Conservation (phyloP, 2,888 invertebrate genomes). For the Pilophorus perplexus region DNA sequence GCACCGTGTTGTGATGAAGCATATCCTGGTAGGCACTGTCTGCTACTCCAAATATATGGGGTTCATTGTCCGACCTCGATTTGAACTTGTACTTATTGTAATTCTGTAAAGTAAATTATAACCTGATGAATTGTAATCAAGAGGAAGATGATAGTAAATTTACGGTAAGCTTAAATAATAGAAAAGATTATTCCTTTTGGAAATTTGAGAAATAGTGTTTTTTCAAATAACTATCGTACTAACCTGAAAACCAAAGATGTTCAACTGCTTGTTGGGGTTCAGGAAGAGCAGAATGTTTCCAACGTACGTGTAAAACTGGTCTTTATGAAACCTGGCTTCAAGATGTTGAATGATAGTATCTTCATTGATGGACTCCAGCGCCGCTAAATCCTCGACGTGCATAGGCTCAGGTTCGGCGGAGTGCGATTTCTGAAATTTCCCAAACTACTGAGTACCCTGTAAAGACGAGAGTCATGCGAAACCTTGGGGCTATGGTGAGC, state of each 20-base stretch:
- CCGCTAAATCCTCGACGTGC: slow-evolving; percentile 80
- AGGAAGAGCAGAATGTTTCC: slow-evolving; percentile 76
- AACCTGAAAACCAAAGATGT: slow-evolving; percentile 72
- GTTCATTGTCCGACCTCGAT: slow-evolving; percentile 83
- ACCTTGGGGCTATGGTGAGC: background rate
- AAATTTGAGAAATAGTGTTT: background rate
- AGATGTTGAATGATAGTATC: slow-evolving; percentile 67
- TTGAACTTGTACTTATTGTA: slow-evolving; percentile 78
- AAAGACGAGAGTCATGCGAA: background rate
- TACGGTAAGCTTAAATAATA: no score
- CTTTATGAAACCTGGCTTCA: slow-evolving; percentile 64
- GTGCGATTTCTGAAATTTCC: slow-evolving; percentile 19
- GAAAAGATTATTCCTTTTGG: background rate
- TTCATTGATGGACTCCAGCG: slow-evolving; percentile 71
- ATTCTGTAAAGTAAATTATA: slow-evolving; percentile 56
- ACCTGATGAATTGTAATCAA: no score
- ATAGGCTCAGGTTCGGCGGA: slow-evolving; percentile 59
- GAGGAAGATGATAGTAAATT: no score
- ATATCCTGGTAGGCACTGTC: slow-evolving; percentile 89
- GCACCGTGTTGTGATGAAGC: slow-evolving; percentile 80
- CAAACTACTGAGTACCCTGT: background rate
- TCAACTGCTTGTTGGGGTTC: slow-evolving; percentile 73
- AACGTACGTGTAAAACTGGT: slow-evolving; percentile 71
- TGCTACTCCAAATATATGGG: slow-evolving; percentile 85
- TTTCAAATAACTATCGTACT: no score